Evolutionary conservation across 2,113 vertebrate species (phyloP).

Genomic region (Elanus axillaris): DNA sequence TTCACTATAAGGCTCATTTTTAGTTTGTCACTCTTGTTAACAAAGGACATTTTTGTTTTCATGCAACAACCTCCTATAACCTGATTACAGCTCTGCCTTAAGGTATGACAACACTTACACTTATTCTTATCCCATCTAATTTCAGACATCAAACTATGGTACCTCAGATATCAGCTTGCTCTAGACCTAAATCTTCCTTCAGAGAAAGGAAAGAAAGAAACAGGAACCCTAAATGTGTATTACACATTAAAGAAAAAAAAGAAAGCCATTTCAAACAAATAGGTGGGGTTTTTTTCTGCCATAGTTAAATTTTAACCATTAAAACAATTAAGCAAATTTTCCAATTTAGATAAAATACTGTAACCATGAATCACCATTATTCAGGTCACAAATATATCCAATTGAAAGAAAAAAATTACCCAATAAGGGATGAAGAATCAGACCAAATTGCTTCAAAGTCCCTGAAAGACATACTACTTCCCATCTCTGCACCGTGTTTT

Average conservation of each 20-base stretch:
- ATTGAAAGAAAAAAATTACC: not conserved
- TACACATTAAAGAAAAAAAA: not conserved
- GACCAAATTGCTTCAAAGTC: not conserved
- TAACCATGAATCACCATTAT: not conserved
- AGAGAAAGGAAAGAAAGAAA: not conserved
- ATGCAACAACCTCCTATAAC: not conserved
- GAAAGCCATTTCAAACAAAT: not conserved
- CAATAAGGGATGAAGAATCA: not conserved
- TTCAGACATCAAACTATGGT: not conserved
- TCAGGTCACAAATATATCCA: not conserved
- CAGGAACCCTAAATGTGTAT: not conserved
- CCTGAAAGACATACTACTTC: not conserved
- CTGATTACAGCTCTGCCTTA: not conserved
- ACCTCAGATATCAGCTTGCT: not conserved
- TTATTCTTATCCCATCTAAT: not conserved
- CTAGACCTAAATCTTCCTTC: not conserved
- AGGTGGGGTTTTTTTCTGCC: not conserved
- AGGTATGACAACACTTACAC: not conserved
- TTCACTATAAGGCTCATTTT: not conserved
- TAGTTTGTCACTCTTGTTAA: not conserved
- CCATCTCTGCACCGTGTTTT: not conserved
- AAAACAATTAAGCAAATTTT: not conserved
- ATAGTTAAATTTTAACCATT: not conserved
- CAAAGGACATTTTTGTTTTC: not conserved
- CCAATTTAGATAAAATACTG: not conserved